These are phyloP conservation scores for Macrochelys suwanniensis DNA, from an alignment of 2,797 vertebrate species.

Conservation along the genomic window DNA sequence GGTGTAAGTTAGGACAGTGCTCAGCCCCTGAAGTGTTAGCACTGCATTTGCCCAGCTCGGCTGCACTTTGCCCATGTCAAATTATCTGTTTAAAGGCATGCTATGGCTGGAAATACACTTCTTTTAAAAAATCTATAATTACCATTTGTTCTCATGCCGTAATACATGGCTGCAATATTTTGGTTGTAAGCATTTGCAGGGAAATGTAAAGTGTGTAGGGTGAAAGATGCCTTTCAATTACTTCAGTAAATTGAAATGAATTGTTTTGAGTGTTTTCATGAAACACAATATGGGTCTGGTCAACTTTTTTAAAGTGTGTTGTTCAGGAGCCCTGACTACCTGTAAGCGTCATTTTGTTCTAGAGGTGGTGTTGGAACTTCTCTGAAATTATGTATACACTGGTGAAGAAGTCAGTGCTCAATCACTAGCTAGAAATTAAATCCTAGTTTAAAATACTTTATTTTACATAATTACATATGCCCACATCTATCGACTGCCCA, in stretches of 20 bases:
- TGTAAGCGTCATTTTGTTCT: background rate
- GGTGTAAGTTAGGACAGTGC: background rate
- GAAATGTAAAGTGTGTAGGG: background rate
- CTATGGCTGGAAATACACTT: too few relatives aligned
- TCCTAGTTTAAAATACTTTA: background rate
- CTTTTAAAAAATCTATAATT: too few relatives aligned
- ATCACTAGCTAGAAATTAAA: background rate
- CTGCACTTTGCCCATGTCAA: background rate
- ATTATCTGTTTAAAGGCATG: too few relatives aligned
- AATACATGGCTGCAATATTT: background rate
- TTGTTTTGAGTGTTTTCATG: background rate
- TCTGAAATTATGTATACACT: background rate
- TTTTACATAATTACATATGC: background rate
- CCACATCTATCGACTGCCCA: background rate
- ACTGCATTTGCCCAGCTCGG: background rate
- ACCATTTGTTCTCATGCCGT: too few relatives aligned
- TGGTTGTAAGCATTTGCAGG: background rate
- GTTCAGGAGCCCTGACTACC: too few relatives aligned
- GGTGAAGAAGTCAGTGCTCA: background rate
- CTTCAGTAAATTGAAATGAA: background rate
- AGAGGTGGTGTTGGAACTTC: background rate
- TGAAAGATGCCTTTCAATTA: background rate
- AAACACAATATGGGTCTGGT: too few relatives aligned
- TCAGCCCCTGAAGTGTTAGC: background rate
- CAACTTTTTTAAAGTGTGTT: too few relatives aligned